A percentile compares a stretch with the other conserved stretches of the same genome.
Conservation (phyloP, 2,888 invertebrate species). For the Eledone cirrhosa region DNA sequence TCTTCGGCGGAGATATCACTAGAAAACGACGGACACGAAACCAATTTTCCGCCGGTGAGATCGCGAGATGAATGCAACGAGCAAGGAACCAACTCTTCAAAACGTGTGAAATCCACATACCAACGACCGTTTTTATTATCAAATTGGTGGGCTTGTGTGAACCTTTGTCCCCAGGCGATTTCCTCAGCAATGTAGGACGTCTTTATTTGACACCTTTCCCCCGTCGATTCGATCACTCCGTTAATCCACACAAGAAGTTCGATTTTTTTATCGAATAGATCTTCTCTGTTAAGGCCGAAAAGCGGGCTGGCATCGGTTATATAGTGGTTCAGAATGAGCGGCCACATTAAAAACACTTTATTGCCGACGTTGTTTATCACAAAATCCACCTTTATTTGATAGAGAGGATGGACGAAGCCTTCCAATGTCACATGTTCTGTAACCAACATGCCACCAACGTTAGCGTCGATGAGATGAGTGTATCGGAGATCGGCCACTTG, state of each 20-base stretch:
- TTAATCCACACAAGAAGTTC: constrained; percentile 95
- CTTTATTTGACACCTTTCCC: constrained; percentile 68
- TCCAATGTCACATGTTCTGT: constrained; percentile 90
- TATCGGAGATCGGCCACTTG: constrained; percentile 67
- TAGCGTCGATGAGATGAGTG: constrained; percentile 76
- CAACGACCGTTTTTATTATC: constrained; percentile 53
- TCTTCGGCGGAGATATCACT: too few relatives aligned
- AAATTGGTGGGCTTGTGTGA: constrained; percentile 58
- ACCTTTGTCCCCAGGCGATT: constrained; percentile 62
- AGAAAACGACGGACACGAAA: too few relatives aligned
- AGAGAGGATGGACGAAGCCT: constrained; percentile 91
- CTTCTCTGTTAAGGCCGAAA: constrained; percentile 87
- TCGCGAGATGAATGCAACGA: too few relatives aligned
- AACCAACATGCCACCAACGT: constrained; percentile 91
- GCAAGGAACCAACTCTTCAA: constrained; percentile 49
- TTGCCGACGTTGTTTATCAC: constrained; percentile 92
- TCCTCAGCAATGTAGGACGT: constrained; percentile 67
- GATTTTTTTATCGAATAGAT: constrained; percentile 87
- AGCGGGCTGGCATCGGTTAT: constrained; percentile 90
- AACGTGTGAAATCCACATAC: constrained; percentile 52
- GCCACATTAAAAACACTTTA: constrained; percentile 96
- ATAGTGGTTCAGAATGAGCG: constrained; percentile 92
- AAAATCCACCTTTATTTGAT: constrained; percentile 89
- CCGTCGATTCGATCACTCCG: constrained; percentile 88
- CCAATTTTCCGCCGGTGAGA: too few relatives aligned